Base-by-base conservation (phyloP, 2,113 vertebrate genomes). In the Lathamus discolor region DNA sequence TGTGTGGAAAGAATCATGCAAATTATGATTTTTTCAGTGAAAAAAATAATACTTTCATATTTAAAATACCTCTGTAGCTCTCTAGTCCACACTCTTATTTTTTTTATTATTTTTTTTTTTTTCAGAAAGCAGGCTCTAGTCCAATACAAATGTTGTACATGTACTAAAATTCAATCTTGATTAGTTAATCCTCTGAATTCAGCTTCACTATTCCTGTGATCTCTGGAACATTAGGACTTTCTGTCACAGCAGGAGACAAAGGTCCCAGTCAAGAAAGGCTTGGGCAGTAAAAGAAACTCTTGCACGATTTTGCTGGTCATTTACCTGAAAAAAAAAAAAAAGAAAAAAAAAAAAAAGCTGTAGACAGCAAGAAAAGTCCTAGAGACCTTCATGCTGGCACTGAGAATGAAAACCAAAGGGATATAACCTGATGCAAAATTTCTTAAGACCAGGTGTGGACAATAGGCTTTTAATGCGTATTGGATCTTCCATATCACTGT, bases 401-500 rank as follows among this genome's bases (percentile, higher is more conserved):
- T 72, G 43, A 95, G 49, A 93, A 81, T 82, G 69, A 96, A 94
- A 97, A 95, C 11, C 59, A 83, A 92, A 93, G 77, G 52, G 9
- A 75, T 92, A 88, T 52, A 88, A 12, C 57, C 17, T 79, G 82
- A 91, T 48, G 95, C 55, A 95, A 79, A 70, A 83, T 97, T 97
- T 95, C 35, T 92, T 93, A 95, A 96, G 37, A 64, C 35, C 6
- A 43, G 19, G 37, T 51, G 27, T 81, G 75, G 64, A 52, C 44
- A 54, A 82, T 55, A 92, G 84, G 43, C 48, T 90, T 91, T 31
- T 91, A 92, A 91, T 78, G 49, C 28, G 35, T 88, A 72, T 90
- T 91, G 16, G 62, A 79, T 94, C 76, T 97, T 97, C 95, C 61
- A 46, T 85, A 88, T 86, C 70, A 90, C 69, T 63, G 64, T 81